phyloP scores from a whole-genome alignment of 2,888 invertebrate species.

The Tetropium fuscum region DNA sequence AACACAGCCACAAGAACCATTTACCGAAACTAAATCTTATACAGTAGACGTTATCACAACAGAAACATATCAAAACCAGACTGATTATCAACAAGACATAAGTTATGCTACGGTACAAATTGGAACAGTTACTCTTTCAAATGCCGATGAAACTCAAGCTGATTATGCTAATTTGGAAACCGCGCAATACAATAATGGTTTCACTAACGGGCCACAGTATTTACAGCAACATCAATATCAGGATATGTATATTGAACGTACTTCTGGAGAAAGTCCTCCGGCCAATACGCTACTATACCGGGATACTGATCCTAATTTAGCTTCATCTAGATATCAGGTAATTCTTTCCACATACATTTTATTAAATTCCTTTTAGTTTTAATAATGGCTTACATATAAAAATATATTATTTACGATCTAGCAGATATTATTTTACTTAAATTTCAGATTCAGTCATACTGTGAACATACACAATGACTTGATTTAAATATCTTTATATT shows the following conservation, averaged over 20 bases:
- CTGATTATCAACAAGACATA: slow-evolving; percentile 36
- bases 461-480: too few relatives aligned
- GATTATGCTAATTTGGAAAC: slow-evolving; percentile 76
- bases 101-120: slow-evolving; percentile 37
- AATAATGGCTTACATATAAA: too few relatives aligned
- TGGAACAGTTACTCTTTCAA: slow-evolving; percentile 33
- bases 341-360: slow-evolving; percentile 36
- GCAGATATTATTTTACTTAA: not conserved
- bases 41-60: slow-evolving; percentile 27
- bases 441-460: too few relatives aligned
- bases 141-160: slow-evolving; percentile 57
- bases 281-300: slow-evolving; percentile 68
- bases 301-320: slow-evolving; percentile 76
- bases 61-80: slow-evolving; percentile 23
- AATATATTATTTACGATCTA: too few relatives aligned
- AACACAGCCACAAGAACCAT: slow-evolving; percentile 26
- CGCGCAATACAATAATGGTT: slow-evolving; percentile 65
- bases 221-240: slow-evolving; percentile 56
- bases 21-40: slow-evolving; percentile 29
- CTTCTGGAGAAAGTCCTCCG: slow-evolving; percentile 67
- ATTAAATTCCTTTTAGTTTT: too few relatives aligned
- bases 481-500: too few relatives aligned
- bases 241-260: slow-evolving; percentile 46
- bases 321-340: slow-evolving; percentile 68
- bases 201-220: slow-evolving; percentile 54